Evolutionary conservation across 64 coral and sea anemone species (phyloP).

Genomic region (Stichodactyla helianthus): DNA sequence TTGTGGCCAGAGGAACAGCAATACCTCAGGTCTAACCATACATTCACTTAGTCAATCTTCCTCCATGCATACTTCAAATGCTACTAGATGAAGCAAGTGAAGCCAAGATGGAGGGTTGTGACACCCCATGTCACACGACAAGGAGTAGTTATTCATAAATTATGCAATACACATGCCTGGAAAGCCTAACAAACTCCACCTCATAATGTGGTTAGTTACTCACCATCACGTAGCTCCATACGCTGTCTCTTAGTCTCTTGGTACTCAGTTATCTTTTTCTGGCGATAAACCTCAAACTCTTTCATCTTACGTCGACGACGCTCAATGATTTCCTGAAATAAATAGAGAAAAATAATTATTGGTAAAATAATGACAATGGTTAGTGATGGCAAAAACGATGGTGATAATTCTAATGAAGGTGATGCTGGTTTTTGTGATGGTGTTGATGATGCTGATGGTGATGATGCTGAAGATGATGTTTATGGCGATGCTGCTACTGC

Average conservation of each 20-base stretch:
- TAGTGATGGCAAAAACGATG: neutral
- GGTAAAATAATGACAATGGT: neutral
- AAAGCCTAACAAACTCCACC: neutral
- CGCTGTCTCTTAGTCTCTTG: constrained; percentile 66
- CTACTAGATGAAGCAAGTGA: neutral
- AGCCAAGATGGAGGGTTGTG: neutral
- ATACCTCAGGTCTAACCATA: constrained; percentile 3
- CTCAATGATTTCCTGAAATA: constrained; percentile 87
- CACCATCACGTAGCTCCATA: constrained; percentile 81
- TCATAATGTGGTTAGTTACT: neutral
- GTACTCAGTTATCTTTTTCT: constrained; percentile 85
- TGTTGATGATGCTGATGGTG: neutral
- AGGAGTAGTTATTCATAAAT: too few relatives aligned
- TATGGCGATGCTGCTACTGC: neutral
- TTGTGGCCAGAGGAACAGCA: neutral
- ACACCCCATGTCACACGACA: neutral
- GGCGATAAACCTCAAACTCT: constrained; percentile 87
- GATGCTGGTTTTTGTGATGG: neutral
- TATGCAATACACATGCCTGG: neutral
- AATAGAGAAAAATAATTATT: neutral
- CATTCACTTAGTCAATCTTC: constrained; percentile 5
- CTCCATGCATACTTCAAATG: constrained; percentile 1
- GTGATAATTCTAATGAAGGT: neutral
- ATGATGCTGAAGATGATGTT: neutral
- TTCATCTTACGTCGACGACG: constrained; percentile 87